These are phyloP conservation scores for Megathymus violae DNA, from an alignment of 1,140 invertebrate species.

Conservation along the genomic window DNA sequence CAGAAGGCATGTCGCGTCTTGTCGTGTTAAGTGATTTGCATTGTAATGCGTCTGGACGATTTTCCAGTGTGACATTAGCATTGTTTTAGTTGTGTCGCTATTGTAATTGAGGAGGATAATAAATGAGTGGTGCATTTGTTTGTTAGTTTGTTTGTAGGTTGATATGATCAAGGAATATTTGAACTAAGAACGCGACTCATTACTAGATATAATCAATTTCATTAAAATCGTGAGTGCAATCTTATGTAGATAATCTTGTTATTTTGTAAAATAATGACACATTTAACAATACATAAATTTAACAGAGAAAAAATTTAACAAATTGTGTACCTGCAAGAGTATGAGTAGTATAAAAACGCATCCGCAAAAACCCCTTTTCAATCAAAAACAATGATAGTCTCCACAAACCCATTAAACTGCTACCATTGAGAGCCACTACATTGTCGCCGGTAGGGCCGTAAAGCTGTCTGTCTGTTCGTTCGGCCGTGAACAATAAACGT, in stretches of 20 bases:
- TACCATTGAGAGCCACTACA: conserved; percentile 28
- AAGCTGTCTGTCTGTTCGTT: conserved; percentile 48
- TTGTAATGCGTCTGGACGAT: conserved; percentile 33
- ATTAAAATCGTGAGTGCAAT: no score
- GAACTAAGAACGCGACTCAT: no score
- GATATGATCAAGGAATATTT: not conserved
- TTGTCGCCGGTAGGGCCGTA: conserved; percentile 39
- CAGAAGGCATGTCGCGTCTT: not conserved
- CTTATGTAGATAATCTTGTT: no score
- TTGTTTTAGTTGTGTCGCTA: conserved; percentile 15
- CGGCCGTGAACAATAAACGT: conserved; percentile 44
- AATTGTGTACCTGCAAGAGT: no score
- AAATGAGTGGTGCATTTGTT: not conserved
- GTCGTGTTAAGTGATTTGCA: conserved; percentile 23
- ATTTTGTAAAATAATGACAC: no score
- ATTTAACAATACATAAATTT: no score
- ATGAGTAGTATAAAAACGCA: not conserved
- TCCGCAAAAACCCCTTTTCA: conserved; percentile 4
- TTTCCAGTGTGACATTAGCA: conserved; percentile 28
- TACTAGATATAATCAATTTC: not conserved
- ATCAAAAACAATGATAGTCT: conserved; percentile 13
- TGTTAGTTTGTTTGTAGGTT: conserved; percentile 3
- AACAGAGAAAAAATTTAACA: no score
- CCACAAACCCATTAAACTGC: conserved; percentile 22
- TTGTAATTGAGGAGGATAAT: conserved; percentile 23